These are phyloP conservation scores for Graphium colonna DNA, from an alignment of 2,888 invertebrate species.

Conservation along the genomic window DNA sequence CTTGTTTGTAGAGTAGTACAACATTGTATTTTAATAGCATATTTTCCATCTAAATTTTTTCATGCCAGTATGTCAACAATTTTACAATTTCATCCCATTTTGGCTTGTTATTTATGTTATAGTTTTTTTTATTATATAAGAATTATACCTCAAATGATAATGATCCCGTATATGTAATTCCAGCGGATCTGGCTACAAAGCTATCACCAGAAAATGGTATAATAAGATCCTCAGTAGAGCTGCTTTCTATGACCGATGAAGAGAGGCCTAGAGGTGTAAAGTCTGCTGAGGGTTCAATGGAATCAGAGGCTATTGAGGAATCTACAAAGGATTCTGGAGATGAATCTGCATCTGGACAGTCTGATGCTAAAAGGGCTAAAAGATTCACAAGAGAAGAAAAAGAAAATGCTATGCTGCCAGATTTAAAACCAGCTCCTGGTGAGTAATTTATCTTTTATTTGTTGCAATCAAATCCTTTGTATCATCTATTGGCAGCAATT, in stretches of 20 bases:
- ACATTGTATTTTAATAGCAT: no score
- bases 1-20: no score
- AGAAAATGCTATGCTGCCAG: slow-evolving; percentile 89
- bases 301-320: slow-evolving; percentile 31
- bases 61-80: no score
- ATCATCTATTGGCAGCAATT: neutral
- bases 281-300: slow-evolving; percentile 23
- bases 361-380: slow-evolving; percentile 59
- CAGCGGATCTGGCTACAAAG: slow-evolving; percentile 79
- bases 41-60: no score
- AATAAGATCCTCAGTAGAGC: slow-evolving; percentile 89
- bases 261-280: slow-evolving; percentile 82
- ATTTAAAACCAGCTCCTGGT: slow-evolving; percentile 87
- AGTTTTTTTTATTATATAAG: no score
- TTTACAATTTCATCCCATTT: no score
- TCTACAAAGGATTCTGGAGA: slow-evolving; percentile 30
- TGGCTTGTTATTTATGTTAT: no score
- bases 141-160: no score
- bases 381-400: slow-evolving; percentile 76
- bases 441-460: neutral
- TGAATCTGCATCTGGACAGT: slow-evolving; percentile 59
- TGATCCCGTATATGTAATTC: no score
- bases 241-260: slow-evolving; percentile 85
- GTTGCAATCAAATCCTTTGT: slow-evolving; percentile 1
- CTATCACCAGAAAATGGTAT: slow-evolving; percentile 87